phyloP scores from a whole-genome alignment of 2,888 invertebrate genomes.

The Tiliacea aurago region DNA sequence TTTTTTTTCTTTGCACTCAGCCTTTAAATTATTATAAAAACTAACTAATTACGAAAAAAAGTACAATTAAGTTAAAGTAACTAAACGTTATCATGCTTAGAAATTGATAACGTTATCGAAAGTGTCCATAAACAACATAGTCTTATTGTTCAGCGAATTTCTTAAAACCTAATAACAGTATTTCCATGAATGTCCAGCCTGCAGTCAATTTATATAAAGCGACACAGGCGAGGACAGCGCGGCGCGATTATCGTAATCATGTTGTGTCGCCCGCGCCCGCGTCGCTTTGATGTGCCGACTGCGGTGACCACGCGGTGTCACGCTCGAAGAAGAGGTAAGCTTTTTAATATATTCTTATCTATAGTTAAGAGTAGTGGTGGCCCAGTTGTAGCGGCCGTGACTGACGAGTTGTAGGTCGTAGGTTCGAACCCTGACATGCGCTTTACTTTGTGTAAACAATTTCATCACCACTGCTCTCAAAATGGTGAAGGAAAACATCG shows the following conservation, averaged over 20 bases:
- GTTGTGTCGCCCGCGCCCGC: constrained; percentile 68
- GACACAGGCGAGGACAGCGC: constrained; percentile 71
- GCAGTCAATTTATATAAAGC: constrained; percentile 66
- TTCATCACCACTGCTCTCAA: no score
- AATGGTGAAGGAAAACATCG: no score
- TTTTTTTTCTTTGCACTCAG: no score
- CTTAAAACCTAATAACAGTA: not conserved
- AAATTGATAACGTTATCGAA: not conserved
- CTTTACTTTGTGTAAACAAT: no score
- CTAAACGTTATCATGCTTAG: no score
- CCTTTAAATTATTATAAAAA: no score
- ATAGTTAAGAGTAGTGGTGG: no score
- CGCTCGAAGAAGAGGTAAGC: not conserved
- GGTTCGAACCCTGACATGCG: no score
- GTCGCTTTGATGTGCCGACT: constrained; percentile 74
- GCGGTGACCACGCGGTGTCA: constrained; percentile 63
- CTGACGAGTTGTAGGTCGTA: no score
- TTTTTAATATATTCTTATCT: not conserved
- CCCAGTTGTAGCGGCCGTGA: no score
- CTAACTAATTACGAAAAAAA: no score
- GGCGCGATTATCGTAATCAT: constrained; percentile 78
- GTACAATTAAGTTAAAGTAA: no score
- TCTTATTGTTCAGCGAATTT: not conserved
- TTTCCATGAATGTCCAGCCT: constrained; percentile 55
- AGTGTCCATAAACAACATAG: not conserved